These are phyloP conservation scores for Nemapogon koenigi DNA, from an alignment of 2,888 invertebrate genomes.

Conservation along the genomic window DNA sequence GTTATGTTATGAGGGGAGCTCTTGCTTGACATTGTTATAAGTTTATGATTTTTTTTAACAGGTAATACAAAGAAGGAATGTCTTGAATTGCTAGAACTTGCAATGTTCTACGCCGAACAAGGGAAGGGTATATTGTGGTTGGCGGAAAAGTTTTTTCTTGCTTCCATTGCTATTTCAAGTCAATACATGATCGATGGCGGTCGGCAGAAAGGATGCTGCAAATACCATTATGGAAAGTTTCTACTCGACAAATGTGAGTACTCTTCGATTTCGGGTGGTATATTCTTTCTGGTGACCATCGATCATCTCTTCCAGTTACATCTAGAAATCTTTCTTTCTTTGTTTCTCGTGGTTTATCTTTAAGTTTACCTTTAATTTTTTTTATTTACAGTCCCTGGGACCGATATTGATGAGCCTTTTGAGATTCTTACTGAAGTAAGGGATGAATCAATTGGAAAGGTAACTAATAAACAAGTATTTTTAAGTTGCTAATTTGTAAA, in stretches of 20 bases:
- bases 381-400: constrained; percentile 38
- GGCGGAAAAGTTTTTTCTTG: constrained; percentile 59
- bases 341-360: too few species aligned
- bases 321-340: too few species aligned
- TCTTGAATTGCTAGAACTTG: constrained; percentile 41
- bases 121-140: constrained; percentile 64
- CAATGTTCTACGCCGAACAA: constrained; percentile 38
- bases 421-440: constrained; percentile 42
- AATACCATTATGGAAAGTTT: constrained; percentile 60
- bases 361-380: background rate
- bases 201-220: constrained; percentile 50
- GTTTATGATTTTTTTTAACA: constrained; percentile 21
- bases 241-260: constrained; percentile 58
- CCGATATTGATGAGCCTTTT: constrained; percentile 42
- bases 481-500: too few species aligned
- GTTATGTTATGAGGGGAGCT: background rate
- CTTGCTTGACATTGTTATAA: background rate
- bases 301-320: too few species aligned
- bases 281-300: too few species aligned
- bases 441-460: constrained; percentile 46
- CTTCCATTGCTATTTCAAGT: constrained; percentile 47
- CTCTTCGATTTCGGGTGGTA: background rate
- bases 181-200: constrained; percentile 49
- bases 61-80: constrained; percentile 44
- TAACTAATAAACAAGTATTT: too few species aligned